Conservation (phyloP, 2,797 vertebrate species). For the Thaleichthys pacificus region DNA sequence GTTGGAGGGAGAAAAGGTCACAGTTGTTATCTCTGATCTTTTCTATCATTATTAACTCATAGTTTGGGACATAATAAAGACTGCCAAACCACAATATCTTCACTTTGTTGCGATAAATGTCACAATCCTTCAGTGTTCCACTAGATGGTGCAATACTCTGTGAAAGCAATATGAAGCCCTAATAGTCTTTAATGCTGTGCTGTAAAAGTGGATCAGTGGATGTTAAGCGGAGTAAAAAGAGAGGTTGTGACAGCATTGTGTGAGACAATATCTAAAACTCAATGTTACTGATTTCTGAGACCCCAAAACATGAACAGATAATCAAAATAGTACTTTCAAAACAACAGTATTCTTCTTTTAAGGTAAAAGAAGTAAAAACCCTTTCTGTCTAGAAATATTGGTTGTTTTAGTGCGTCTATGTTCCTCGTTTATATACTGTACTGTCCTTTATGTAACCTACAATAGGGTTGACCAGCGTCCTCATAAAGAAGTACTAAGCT, state of each 20-base stretch:
- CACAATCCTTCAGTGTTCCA: constrained; percentile 31
- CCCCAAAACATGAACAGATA: neutral
- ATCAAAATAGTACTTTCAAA: constrained; percentile 1
- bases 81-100: neutral
- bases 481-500: constrained; percentile 35
- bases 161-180: neutral
- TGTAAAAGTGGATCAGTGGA: neutral
- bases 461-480: constrained; percentile 8
- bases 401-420: neutral
- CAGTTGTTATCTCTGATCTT: neutral
- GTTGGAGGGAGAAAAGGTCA: neutral
- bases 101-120: neutral
- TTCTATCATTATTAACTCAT: neutral
- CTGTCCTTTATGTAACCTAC: constrained; percentile 29
- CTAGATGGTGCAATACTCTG: constrained; percentile 52
- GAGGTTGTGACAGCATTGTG: neutral
- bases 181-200: neutral
- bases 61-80: constrained; percentile 20
- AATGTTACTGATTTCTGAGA: neutral
- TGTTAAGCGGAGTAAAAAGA: neutral
- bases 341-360: neutral
- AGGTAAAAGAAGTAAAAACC: neutral
- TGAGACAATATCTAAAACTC: neutral
- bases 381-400: no score
- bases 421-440: neutral